Base-by-base conservation (phyloP, 2,113 vertebrate genomes). In the Atractosteus spatula region DNA sequence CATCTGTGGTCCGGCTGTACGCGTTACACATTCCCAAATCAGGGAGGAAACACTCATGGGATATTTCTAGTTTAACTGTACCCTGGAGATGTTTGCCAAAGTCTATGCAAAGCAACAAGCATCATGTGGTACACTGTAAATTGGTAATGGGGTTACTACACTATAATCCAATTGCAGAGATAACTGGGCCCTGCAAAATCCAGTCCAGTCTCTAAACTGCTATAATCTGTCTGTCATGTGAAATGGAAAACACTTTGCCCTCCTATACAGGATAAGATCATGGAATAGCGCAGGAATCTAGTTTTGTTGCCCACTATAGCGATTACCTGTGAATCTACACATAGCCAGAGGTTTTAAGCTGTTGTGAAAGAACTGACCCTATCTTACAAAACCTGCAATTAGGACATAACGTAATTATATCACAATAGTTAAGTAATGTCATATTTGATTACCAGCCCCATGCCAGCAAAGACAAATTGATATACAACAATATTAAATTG, bases 191-290 rank as follows among this genome's bases (percentile, higher is more conserved):
- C 73, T 75, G 81, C 81, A 81, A 76, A 87, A 89, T 88, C 84
- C 84, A 90, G 87, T 87, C 72, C 83, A 85, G 80, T 84, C 76
- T 71, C 80, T 89, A 82, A 90, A 91, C 85, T 86, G 85, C 82
- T 88, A 87, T 92, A 91, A 91, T 91, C 88, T 88, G 83, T 82
- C 81, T 86, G 89, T 87, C 85, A 87, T 83, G 84, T 71, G 74
- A 82, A 89, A 85, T 84, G 79, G 84, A 77, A 12, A 8, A 8
- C 10, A 29, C 41, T 8, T 8, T 66, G 44, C 42, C 63, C 14
- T n/a, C 63, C 5, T 10, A 51, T 51, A 75, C 78, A 73, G 81
- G 73, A 79, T 12, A 62, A 76, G 80, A 86, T 86, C 83, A 83
- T 77, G 87, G 81, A 87, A 81, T 81, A 84, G 81, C 83, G 82